A percentile compares a stretch with the other conserved stretches of the same genome.
These are phyloP conservation scores for Cloeon dipterum DNA, from an alignment of 2,888 invertebrate genomes.

Conservation along the genomic window DNA sequence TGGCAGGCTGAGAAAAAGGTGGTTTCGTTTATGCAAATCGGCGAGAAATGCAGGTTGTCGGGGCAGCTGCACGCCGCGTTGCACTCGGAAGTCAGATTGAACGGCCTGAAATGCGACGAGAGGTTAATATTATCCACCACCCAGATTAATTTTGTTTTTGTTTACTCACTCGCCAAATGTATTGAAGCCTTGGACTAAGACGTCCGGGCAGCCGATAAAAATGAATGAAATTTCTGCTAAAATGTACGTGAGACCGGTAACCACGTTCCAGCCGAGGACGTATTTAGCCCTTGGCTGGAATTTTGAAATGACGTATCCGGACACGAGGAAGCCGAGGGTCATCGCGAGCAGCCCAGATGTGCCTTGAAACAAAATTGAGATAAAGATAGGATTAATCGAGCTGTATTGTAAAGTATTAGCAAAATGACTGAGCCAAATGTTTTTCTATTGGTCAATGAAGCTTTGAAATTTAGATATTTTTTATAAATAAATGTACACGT, in stretches of 20 bases:
- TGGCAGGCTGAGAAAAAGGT: slow-evolving; percentile 51
- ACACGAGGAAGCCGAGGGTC: slow-evolving; percentile 30
- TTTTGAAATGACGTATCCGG: slow-evolving; percentile 34
- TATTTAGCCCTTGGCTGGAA: slow-evolving; percentile 30
- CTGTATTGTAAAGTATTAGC: no score
- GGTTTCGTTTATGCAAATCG: slow-evolving; percentile 31
- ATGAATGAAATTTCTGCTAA: slow-evolving; percentile 26
- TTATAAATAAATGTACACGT: no score
- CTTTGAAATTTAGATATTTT: no score
- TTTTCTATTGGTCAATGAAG: no score
- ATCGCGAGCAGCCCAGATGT: slow-evolving; percentile 31
- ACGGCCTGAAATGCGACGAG: neutral
- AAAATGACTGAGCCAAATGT: no score
- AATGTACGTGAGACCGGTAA: slow-evolving; percentile 29
- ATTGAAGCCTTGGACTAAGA: slow-evolving; percentile 17
- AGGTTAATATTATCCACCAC: neutral
- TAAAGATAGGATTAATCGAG: no score
- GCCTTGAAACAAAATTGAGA: slow-evolving; percentile 17
- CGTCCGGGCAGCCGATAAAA: slow-evolving; percentile 26
- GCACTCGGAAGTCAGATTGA: slow-evolving; percentile 27
- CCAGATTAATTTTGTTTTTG: slow-evolving; percentile 2
- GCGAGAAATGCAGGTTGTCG: slow-evolving; percentile 29
- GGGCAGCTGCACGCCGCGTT: slow-evolving; percentile 33
- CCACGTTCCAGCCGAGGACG: slow-evolving; percentile 34
- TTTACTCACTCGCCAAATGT: slow-evolving; percentile 15